phyloP scores from a whole-genome alignment of 2,113 vertebrate genomes.

The Prietella phreatophila region DNA sequence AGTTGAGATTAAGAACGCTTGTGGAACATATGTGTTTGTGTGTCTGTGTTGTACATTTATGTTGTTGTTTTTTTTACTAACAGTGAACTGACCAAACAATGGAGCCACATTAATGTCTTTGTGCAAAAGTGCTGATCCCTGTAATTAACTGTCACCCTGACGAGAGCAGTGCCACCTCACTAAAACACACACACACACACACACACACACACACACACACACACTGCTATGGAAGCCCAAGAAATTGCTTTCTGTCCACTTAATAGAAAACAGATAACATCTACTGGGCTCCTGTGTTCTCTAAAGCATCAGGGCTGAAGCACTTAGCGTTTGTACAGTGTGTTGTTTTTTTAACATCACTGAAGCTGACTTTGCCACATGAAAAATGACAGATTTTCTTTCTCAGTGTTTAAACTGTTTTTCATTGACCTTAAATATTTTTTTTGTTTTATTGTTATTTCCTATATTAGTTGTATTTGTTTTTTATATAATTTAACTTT shows the following conservation, averaged over 20 bases:
- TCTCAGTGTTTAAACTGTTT: background rate
- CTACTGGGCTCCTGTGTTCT: conserved; percentile 45
- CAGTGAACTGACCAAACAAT: conserved; percentile 31
- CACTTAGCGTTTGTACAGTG: conserved; percentile 18
- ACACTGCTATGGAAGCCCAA: conserved; percentile 47
- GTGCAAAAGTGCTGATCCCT: conserved; percentile 56
- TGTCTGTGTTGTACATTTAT: background rate
- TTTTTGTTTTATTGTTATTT: background rate
- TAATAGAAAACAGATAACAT: conserved; percentile 61
- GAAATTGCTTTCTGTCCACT: conserved; percentile 60
- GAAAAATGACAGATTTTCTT: background rate
- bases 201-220: conserved; percentile 3
- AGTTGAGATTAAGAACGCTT: background rate
- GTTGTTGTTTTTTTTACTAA: conserved; percentile 8
- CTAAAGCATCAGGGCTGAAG: conserved; percentile 3
- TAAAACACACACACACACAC: conserved; percentile 30
- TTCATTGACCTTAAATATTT: background rate
- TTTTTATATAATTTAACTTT: background rate
- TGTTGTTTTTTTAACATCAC: background rate
- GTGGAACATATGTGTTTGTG: conserved; percentile 8
- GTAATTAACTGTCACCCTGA: conserved; percentile 51
- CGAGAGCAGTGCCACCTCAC: conserved; percentile 26
- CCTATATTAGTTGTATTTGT: background rate
- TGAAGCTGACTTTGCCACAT: background rate
- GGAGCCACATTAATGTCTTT: conserved; percentile 54